Base-by-base conservation (phyloP, 2,797 vertebrate genomes). In the Argyrosomus regius region DNA sequence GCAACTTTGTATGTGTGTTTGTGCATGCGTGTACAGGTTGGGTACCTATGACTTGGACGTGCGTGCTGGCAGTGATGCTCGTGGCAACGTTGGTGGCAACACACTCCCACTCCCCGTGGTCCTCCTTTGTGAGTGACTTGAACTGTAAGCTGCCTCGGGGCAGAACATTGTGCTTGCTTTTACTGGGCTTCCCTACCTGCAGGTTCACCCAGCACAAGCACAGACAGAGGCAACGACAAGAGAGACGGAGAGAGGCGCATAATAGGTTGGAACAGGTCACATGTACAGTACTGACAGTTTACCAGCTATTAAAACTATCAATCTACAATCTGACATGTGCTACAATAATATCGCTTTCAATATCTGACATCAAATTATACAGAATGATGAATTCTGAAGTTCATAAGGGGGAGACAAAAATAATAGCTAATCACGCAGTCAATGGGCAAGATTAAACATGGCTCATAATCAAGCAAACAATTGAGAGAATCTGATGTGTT, bases 61-160 rank as follows among this genome's bases (percentile, higher is more conserved):
- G 98, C 85, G 98, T 98, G 94, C 96, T 99, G 97, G 98, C 98
- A 97, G 98, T 99, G 96, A 99, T 97, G 96, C 97, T 99, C 39
- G 98, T 98, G 92, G 98, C 98, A 83, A 99, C 96, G 78, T 99
- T 99, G 95, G 97, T 98, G 92, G 98, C 98, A 16, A 99, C 93
- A 92, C 98, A 99, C 95, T 99, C 98, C 98, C 98, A 99, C 93
- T 99, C 97, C 90, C 98, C 98, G 0, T 99, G 98, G 96, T 99
- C 98, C 65, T 99, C 98, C 95, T 99, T 99, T 89, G 96, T 97
- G 89, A 99, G 96, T 69, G 98, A 98, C 84, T 97, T 97, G 89
- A 99, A 97, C 94, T 99, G 97, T 93, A 99, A 96, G 95, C 96
- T 98, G 94, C 98, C 98, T 17, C 97, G 96, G 48, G 97, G 97